Base-by-base conservation (phyloP, 2,888 invertebrate species). In the Drosophila cognata region DNA sequence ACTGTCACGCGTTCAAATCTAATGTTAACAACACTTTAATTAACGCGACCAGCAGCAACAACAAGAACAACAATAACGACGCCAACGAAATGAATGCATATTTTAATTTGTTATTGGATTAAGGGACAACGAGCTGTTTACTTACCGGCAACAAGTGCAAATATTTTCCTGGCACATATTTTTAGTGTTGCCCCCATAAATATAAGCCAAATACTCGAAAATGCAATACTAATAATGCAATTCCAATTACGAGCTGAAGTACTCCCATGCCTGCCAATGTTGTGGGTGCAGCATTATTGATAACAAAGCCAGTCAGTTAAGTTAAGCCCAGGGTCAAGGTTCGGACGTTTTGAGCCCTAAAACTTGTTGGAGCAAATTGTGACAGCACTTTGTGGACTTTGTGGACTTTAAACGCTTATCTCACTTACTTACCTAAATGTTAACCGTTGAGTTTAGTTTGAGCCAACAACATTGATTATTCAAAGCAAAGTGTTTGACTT, bases 11-110 rank as follows among this genome's bases (percentile, higher is more conserved):
- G 72, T 74, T 74, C 53, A 86, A 90, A 81, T 77, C 87, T 90
- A 90, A 90, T 90, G 87, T 86, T 87, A 90, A 90, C 87, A 87
- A 86, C 74, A 81, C 68, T 87, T 90, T 87, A 87, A 87, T 87
- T 87, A 87, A 79, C 60, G 68, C 58, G 64, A 65, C 33, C 64
- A 76, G 48, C 36, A 73, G 21, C 69, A 59, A 25, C 29, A 58
- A 43, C 29, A 60, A 46, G 55, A 71, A 41, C 36, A 64, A 53
- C 50, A 52, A 33, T 3, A 33, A 16, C 4, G 8, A 7, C 46
- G 46, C 21, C 52, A 63, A 3, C 55, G 66, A 61, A 78, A 81
- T 79, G 53, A 78, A 63, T 71, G 56, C 75, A 74, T 65, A 59
- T 64, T 36, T 46, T 51, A 63, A 60, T 71, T 82, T 71, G 60